These are phyloP conservation scores for Eurystomus gularis DNA, from an alignment of 2,113 vertebrate genomes.

Conservation along the genomic window DNA sequence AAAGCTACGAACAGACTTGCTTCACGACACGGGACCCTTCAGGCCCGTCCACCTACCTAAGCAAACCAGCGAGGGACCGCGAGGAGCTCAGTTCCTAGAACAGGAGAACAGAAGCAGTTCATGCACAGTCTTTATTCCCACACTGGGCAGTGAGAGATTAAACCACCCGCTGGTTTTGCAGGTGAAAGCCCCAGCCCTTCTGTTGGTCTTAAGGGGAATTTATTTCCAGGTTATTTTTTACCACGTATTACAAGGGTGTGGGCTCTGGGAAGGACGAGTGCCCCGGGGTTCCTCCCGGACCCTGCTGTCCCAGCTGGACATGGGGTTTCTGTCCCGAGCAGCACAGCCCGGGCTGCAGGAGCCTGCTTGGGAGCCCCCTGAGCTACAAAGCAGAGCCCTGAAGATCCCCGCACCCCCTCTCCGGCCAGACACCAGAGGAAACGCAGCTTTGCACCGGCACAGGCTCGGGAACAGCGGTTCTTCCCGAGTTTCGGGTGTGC, in stretches of 20 bases:
- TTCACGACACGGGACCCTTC: not conserved
- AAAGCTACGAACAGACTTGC: not conserved
- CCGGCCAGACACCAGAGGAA: not conserved
- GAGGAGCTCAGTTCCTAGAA: not conserved
- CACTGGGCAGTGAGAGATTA: not conserved
- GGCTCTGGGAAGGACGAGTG: not conserved
- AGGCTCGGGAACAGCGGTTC: not conserved
- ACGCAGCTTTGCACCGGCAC: not conserved
- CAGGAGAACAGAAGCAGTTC: not conserved
- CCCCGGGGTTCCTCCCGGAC: not conserved
- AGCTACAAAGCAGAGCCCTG: not conserved
- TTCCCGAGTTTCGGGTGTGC: not conserved
- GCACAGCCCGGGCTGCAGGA: not conserved
- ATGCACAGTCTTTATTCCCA: not conserved
- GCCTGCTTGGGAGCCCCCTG: not conserved
- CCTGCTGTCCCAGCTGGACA: not conserved
- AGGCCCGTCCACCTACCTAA: not conserved
- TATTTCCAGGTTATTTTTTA: not conserved
- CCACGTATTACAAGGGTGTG: fast-evolving
- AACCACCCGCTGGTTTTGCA: not conserved
- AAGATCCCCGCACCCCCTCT: not conserved
- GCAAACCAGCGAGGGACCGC: not conserved
- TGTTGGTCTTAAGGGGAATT: not conserved
- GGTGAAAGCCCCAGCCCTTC: not conserved
- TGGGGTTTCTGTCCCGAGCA: not conserved